These are phyloP conservation scores for Hoplodrina blanda DNA, from an alignment of 2,888 invertebrate species.

Conservation along the genomic window DNA sequence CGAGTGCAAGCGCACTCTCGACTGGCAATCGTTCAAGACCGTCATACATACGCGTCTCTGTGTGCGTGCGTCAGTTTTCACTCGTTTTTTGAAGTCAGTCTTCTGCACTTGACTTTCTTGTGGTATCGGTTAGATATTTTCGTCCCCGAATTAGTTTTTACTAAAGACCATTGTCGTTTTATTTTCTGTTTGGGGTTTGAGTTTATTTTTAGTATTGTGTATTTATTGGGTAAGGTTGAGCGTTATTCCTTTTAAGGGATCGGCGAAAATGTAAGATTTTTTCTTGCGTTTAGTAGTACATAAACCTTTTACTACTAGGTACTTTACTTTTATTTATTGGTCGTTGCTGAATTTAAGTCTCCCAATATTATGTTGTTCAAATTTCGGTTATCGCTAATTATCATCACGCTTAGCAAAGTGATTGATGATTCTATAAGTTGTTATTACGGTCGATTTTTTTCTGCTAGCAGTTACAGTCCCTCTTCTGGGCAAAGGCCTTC, in stretches of 20 bases:
- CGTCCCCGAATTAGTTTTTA: constrained; percentile 45
- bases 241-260: constrained; percentile 24
- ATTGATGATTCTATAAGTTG: background rate
- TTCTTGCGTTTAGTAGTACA: constrained; percentile 8
- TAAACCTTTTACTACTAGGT: constrained; percentile 27
- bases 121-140: constrained; percentile 36
- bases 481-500: no score
- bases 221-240: constrained; percentile 31
- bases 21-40: background rate
- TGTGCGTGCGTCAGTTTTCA: background rate
- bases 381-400: background rate
- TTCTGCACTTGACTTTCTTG: background rate
- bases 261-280: constrained; percentile 32
- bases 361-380: background rate
- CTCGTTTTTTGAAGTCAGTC: background rate
- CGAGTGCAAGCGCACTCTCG: background rate
- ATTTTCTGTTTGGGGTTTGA: constrained; percentile 47
- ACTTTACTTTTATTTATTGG: constrained; percentile 11
- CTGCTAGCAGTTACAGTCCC: no score
- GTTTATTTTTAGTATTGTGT: constrained; percentile 45
- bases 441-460: background rate
- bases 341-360: constrained; percentile 1
- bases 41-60: no score
- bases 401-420: background rate
- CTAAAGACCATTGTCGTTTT: constrained; percentile 49